phyloP scores from a whole-genome alignment of 2,888 invertebrate genomes.

The Parnassius mnemosyne region DNA sequence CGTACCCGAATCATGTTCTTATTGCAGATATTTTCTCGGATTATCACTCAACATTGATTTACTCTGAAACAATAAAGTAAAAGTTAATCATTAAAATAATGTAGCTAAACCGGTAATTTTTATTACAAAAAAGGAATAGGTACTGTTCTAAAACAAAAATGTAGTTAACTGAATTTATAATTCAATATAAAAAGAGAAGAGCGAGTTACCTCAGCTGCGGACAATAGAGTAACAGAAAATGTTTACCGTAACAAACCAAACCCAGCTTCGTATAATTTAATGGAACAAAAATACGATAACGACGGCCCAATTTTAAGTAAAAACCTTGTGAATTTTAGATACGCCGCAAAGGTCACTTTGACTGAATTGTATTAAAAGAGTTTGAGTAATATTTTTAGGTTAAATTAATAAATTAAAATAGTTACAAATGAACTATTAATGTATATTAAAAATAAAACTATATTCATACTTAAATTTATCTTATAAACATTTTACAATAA shows the following conservation, averaged over 20 bases:
- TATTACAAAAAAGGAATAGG: too few species aligned
- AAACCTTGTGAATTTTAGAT: slow-evolving; percentile 40
- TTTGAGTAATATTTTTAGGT: not conserved
- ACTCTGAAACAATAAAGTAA: slow-evolving; percentile 22
- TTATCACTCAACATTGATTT: slow-evolving; percentile 11
- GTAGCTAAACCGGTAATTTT: too few species aligned
- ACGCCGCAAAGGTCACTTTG: slow-evolving; percentile 23
- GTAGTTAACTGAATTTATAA: slow-evolving; percentile 35
- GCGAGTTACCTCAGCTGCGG: slow-evolving; percentile 38
- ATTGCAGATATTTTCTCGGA: not conserved
- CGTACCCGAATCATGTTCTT: slow-evolving; percentile 25
- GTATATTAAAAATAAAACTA: too few species aligned
- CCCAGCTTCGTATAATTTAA: slow-evolving; percentile 59
- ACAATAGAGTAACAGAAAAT: slow-evolving; percentile 57
- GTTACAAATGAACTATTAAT: too few species aligned
- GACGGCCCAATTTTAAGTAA: slow-evolving; percentile 52
- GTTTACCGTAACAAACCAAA: slow-evolving; percentile 57
- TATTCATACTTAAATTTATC: too few species aligned
- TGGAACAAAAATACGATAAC: slow-evolving; percentile 62
- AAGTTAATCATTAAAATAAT: not conserved
- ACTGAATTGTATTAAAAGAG: not conserved
- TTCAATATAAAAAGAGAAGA: slow-evolving; percentile 42
- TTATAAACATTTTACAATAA: too few species aligned
- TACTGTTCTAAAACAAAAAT: too few species aligned
- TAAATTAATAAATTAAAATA: too few species aligned